Evolutionary conservation across 2,113 vertebrate genomes (phyloP).

Genomic region (Orthochromis indermauri): DNA sequence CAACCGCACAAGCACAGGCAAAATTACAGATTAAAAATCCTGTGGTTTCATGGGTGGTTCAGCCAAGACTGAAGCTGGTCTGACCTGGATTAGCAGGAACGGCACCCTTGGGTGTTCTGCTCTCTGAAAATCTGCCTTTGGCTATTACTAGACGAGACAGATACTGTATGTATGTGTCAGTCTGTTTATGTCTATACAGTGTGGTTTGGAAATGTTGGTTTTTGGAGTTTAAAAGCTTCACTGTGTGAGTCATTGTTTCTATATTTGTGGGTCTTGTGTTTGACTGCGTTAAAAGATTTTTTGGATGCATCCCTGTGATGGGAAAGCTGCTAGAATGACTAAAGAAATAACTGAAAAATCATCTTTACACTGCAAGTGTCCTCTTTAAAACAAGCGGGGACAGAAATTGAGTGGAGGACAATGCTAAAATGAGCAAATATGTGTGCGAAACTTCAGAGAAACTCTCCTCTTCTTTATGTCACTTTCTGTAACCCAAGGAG

Average conservation of each 20-base stretch:
- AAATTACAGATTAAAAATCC: slow-evolving; percentile 15
- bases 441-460: neutral
- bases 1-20: neutral
- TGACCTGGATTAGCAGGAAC: slow-evolving; percentile 39
- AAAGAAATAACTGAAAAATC: neutral
- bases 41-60: neutral
- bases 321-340: neutral
- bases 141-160: neutral
- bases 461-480: neutral
- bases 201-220: neutral
- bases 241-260: slow-evolving; percentile 4
- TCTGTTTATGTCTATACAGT: neutral
- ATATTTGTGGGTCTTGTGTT: neutral
- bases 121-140: slow-evolving; percentile 12
- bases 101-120: slow-evolving; percentile 36
- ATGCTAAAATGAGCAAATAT: neutral
- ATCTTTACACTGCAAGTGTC: neutral
- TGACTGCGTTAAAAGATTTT: neutral
- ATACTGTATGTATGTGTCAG: neutral
- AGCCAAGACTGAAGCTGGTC: slow-evolving; percentile 23
- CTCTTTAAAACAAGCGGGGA: neutral
- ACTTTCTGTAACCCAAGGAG: neutral
- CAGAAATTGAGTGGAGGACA: neutral
- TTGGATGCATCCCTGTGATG: neutral
- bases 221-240: neutral